phyloP scores from a whole-genome alignment of 2,888 invertebrate species.

The Andrena bucephala region DNA sequence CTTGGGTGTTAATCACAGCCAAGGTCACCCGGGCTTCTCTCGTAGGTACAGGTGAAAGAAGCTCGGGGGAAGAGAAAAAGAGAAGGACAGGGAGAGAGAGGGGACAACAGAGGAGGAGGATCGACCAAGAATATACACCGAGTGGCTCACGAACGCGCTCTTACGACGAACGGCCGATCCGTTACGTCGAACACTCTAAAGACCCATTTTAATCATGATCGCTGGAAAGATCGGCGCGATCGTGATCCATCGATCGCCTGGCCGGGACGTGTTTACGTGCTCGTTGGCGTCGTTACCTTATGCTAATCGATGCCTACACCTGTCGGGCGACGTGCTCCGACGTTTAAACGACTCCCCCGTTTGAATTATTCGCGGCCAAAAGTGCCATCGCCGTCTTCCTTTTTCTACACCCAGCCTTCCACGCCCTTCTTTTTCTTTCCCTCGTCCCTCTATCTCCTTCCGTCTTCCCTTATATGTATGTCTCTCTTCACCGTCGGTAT shows the following conservation, averaged over 20 bases:
- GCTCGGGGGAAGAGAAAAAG: constrained; percentile 14
- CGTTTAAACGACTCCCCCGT: constrained; percentile 74
- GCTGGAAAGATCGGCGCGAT: constrained; percentile 74
- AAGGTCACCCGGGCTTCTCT: constrained; percentile 74
- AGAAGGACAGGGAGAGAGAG: neutral
- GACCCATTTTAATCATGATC: constrained; percentile 75
- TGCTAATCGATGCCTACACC: constrained; percentile 82
- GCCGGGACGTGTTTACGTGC: constrained; percentile 76
- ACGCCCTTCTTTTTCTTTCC: constrained; percentile 9
- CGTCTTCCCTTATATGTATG: neutral
- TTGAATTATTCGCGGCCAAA: constrained; percentile 74
- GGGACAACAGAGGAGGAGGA: constrained; percentile 19
- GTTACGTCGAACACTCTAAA: constrained; percentile 68
- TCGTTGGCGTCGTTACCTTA: constrained; percentile 80
- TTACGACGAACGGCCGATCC: constrained; percentile 67
- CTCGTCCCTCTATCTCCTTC: neutral
- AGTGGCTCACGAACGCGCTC: constrained; percentile 56
- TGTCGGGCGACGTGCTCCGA: constrained; percentile 76
- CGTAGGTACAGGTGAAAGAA: constrained; percentile 57
- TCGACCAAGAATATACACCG: constrained; percentile 51
- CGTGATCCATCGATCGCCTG: constrained; percentile 75
- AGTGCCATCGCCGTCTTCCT: constrained; percentile 58
- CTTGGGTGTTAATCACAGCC: constrained; percentile 80
- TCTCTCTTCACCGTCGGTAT: neutral
- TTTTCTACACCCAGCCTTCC: constrained; percentile 55